These are phyloP conservation scores for Microcebus griseorufus DNA, from an alignment of 2,113 vertebrate genomes.

Conservation along the genomic window DNA sequence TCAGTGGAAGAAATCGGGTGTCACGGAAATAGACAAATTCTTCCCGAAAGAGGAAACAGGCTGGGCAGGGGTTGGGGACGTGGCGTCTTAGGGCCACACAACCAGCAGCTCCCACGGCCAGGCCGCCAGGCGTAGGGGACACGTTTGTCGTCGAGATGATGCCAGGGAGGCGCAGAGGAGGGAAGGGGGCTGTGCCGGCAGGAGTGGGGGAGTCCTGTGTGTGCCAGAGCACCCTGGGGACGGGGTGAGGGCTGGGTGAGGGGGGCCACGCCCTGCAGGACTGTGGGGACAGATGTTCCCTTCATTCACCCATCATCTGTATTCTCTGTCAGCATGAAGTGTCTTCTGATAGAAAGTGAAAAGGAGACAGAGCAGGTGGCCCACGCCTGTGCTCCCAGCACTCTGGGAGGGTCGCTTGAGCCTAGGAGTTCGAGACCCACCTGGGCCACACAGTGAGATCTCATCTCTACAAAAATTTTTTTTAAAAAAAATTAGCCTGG, in stretches of 20 bases:
- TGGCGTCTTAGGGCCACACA: not conserved
- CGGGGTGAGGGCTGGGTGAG: too few relatives aligned
- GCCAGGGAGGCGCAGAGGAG: not conserved
- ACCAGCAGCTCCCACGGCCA: not conserved
- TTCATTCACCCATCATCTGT: accelerated
- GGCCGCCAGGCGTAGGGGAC: not conserved
- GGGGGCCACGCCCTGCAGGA: not conserved
- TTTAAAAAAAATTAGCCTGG: too few relatives aligned
- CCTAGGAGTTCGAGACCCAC: too few relatives aligned
- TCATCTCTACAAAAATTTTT: too few relatives aligned
- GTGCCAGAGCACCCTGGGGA: too few relatives aligned
- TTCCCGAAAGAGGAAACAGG: not conserved
- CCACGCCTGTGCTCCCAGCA: too few relatives aligned
- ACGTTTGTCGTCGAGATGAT: too few relatives aligned
- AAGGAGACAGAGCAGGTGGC: not conserved
- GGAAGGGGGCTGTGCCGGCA: not conserved
- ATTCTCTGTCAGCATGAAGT: not conserved
- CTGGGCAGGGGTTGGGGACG: not conserved
- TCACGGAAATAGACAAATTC: not conserved
- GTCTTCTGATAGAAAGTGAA: not conserved
- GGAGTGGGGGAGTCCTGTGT: not conserved
- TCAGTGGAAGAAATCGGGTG: too few relatives aligned
- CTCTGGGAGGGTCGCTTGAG: too few relatives aligned
- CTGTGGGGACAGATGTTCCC: too few relatives aligned
- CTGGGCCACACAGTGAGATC: too few relatives aligned